Evolutionary conservation across 2,113 vertebrate species (phyloP).

Genomic region (Lamprotornis superbus): DNA sequence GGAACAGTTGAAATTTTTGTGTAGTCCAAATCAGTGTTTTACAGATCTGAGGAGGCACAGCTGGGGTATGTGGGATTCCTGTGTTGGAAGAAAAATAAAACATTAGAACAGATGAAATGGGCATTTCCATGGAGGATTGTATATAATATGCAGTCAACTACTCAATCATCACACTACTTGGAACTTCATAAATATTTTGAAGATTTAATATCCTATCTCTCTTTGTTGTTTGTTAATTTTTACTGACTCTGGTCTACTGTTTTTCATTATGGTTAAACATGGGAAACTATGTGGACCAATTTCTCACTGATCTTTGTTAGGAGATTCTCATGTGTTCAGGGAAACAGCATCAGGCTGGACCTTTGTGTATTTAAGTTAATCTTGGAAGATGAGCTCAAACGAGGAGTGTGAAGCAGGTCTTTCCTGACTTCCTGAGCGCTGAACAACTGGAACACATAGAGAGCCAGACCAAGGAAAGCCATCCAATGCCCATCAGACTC

Average conservation of each 20-base stretch:
- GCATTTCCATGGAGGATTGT: neutral
- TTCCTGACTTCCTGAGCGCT: neutral
- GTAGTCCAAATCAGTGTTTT: slow-evolving; percentile 41
- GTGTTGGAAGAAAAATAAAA: slow-evolving; percentile 48
- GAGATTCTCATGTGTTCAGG: neutral
- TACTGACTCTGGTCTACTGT: neutral
- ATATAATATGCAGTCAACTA: neutral
- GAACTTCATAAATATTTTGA: neutral
- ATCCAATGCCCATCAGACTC: neutral
- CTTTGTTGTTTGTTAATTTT: neutral
- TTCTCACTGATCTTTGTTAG: neutral
- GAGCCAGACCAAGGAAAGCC: neutral
- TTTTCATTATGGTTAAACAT: neutral
- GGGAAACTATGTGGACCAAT: neutral
- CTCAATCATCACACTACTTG: neutral
- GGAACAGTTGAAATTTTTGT: slow-evolving; percentile 47
- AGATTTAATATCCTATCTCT: neutral
- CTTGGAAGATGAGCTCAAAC: neutral
- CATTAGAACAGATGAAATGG: neutral
- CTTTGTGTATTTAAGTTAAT: neutral
- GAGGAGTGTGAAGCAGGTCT: neutral
- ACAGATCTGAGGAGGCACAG: slow-evolving; percentile 65
- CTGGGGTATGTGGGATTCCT: slow-evolving; percentile 62
- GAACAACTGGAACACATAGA: neutral
- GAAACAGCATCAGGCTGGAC: neutral